phyloP scores from a whole-genome alignment of 2,113 vertebrate genomes.

The Cinclus mexicanus region DNA sequence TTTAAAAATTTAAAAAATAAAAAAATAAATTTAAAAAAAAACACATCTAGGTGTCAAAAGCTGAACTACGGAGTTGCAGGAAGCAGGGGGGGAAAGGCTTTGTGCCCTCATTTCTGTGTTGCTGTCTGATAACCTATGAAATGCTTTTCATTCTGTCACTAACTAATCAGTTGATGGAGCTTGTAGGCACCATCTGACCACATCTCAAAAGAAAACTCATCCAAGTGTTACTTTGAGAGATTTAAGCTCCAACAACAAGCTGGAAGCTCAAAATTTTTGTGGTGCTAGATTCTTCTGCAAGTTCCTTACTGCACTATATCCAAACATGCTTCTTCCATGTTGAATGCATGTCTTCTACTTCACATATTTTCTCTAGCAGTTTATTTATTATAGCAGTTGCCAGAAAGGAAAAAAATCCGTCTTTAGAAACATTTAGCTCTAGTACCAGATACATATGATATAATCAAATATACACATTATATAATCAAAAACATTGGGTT shows the following conservation, averaged over 20 bases:
- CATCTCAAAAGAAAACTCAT: background rate
- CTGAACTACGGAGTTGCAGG: background rate
- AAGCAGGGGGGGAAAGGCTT: background rate
- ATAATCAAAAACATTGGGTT: background rate
- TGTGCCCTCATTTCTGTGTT: background rate
- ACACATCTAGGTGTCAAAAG: background rate
- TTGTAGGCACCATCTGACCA: background rate
- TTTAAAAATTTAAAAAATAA: background rate
- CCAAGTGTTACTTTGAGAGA: background rate
- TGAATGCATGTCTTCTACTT: background rate
- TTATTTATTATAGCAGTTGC: background rate
- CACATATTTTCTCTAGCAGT: background rate
- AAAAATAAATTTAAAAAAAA: too few species aligned
- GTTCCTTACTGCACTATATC: rapidly evolving
- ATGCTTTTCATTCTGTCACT: background rate
- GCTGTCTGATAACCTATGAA: background rate
- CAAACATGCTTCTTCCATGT: background rate
- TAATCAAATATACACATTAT: too few species aligned
- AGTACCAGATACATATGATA: background rate
- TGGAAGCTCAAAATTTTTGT: background rate
- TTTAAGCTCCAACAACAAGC: background rate
- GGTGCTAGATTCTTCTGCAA: background rate
- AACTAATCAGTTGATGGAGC: background rate
- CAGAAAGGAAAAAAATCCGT: background rate
- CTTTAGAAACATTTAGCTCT: background rate